These are phyloP conservation scores for Chironomus tepperi DNA, from an alignment of 1,140 invertebrate genomes.

Conservation along the genomic window DNA sequence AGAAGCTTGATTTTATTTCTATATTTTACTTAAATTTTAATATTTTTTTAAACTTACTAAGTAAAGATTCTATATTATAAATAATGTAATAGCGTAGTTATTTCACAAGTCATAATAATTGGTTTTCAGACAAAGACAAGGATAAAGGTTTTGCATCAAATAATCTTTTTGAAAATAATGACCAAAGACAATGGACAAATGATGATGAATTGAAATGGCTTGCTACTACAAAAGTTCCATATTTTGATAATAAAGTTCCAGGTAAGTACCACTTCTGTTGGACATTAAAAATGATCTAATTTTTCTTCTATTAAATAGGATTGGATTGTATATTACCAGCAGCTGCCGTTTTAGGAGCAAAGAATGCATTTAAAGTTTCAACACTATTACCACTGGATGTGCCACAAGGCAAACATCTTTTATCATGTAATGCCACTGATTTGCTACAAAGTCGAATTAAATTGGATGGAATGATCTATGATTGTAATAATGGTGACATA, in stretches of 20 bases:
- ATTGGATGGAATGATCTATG: background rate
- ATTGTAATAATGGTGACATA: background rate
- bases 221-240: background rate
- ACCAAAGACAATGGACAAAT: background rate
- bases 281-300: background rate
- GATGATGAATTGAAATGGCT: conserved; percentile 18
- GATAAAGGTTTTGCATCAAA: background rate
- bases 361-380: background rate
- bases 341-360: background rate
- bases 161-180: background rate
- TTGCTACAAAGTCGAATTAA: background rate
- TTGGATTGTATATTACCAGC: background rate
- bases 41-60: too few species aligned
- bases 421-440: conserved; percentile 1
- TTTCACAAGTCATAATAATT: too few species aligned
- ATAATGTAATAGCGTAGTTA: too few species aligned
- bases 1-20: too few species aligned
- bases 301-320: background rate
- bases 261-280: background rate
- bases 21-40: too few species aligned
- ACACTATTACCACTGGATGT: background rate
- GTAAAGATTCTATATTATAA: too few species aligned
- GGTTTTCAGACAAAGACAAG: background rate
- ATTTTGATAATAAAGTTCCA: conserved; percentile 20
- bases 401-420: background rate